Base-by-base conservation (phyloP, 2,797 vertebrate species). In the Salmo trutta region DNA sequence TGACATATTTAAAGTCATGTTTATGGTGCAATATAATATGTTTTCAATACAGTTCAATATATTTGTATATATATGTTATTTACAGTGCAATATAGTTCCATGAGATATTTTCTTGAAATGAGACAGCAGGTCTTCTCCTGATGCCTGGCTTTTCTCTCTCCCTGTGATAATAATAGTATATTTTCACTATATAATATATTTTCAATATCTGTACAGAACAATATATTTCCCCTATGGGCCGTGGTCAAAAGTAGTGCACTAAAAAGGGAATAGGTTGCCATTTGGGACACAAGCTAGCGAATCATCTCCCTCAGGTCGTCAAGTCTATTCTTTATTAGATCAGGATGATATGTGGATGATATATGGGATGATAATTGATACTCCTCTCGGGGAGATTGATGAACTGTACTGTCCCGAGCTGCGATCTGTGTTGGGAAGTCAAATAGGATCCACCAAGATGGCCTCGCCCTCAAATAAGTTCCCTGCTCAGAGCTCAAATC, bases 361-460 rank as follows among this genome's bases (percentile, higher is more conserved):
- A 64, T 64, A 64, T 24, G 59, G 51, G 51, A 36, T 69, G 16
- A 67, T 71, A 59, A 74, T 81, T 64, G 74, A 82, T 79, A 76
- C 31, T 59, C 79, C 76, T 79, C 66, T 31, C 15, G 3, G 65
- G 71, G 54, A 47, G 74, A 75, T 52, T 64, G 74, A 77, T 77
- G 65, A 84, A 64, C 53, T 27, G 10, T 79, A 73, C 72, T 73
- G 52, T 73, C 74, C 36, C 1, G 2, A 17, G 21, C 59, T 64
- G 27, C 17, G 10, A 66, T n/a, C 21, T 64, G 52, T 67, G 79
- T 82, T 59, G 75, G 75, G 73, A 79, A 69, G 70, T 77, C 74
- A 82, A 83, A 83, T 82, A 76, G 73, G 77, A 81, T 83, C 75
- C 65, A 53, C 72, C 56, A 84, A 82, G 77, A 86, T 62, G 73